Evolutionary conservation across 30 jellyfish, hydroid and myxozoan genomes (phyloP).

Genomic region (Chironex yamaguchii): DNA sequence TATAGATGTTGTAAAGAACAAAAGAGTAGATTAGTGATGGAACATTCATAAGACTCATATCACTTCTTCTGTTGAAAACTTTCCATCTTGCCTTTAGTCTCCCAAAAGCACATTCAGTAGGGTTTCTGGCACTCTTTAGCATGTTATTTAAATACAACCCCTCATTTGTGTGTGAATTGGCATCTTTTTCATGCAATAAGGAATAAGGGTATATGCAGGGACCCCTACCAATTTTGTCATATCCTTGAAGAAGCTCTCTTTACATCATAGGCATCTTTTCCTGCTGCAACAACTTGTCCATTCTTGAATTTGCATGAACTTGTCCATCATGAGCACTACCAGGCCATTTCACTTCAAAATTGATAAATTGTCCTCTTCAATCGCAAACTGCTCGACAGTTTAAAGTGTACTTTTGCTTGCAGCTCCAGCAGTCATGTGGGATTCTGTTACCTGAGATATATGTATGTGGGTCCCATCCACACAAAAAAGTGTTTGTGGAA

Average conservation of each 20-base stretch:
- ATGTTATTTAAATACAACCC: slow-evolving; percentile 13
- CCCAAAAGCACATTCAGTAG: slow-evolving; percentile 66
- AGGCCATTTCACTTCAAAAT: slow-evolving; percentile 24
- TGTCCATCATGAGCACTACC: slow-evolving; percentile 37
- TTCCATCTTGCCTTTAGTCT: slow-evolving; percentile 68
- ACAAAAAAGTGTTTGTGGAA: too few relatives aligned
- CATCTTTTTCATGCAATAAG: slow-evolving; percentile 2
- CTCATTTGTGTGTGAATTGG: slow-evolving; percentile 8
- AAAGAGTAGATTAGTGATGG: too few relatives aligned
- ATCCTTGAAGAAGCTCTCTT: background rate
- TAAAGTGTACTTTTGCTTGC: too few relatives aligned
- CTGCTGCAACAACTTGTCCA: background rate
- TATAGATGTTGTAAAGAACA: too few relatives aligned
- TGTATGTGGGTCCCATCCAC: too few relatives aligned
- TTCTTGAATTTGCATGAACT: slow-evolving; percentile 4
- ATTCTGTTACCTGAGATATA: too few relatives aligned
- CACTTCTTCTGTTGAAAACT: slow-evolving; percentile 42
- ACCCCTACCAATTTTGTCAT: slow-evolving; percentile 4
- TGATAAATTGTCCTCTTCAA: too few relatives aligned
- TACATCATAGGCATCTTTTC: background rate
- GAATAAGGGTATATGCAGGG: slow-evolving; percentile 22
- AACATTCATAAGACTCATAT: slow-evolving; percentile 18
- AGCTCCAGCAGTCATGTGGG: too few relatives aligned
- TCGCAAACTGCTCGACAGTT: too few relatives aligned
- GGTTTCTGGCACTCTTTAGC: slow-evolving; percentile 45